Base-by-base conservation (phyloP, 2,888 invertebrate species). In the Standfussiana lucernea region DNA sequence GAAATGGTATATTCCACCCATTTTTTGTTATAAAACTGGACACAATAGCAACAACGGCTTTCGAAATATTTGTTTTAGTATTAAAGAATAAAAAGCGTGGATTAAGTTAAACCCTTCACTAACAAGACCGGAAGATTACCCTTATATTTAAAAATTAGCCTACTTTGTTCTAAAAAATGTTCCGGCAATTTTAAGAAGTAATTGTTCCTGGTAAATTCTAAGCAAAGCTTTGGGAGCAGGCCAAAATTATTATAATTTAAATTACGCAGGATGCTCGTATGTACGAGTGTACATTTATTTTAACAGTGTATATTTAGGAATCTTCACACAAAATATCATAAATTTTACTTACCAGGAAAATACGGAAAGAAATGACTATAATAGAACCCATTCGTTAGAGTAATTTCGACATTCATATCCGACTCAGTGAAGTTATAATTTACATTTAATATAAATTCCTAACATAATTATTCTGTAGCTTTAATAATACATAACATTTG, bases 61-160 rank as follows among this genome's bases (percentile, higher is more conserved):
- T 47, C 15, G 8, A 35, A 76, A 50, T 11, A 45, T 53, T 80
- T 76, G 28, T 75, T 40, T 35, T 59, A 74, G 32, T 65, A 74
- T 76, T 64, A 81, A 42, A 21, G 62, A 47, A 59, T 15, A 62
- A 66, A 74, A 53, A 47, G 28, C 74, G 66, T 61, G 71, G 78
- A 79, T 84, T 84, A 84, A 75, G 74, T 50, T 59, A 68, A 77
- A 79, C 71, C 80, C 71, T 85, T 83, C 37, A 72, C 32, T 56
- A 75, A 65, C 66, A 71, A 59, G 59, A 50, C 72, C 76, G 62
- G 76, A 83, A 82, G 65, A 77, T 76, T 78, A 82, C 75, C 77
- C 61, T 74, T 67, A 79, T 76, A 75, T 78, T 78, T 84, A 65
- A 71, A 79, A 84, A 82, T 86, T 78, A 78, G 65, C 37, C 69